Conservation (phyloP, 2,113 vertebrate species). For the Antennarius striatus region DNA sequence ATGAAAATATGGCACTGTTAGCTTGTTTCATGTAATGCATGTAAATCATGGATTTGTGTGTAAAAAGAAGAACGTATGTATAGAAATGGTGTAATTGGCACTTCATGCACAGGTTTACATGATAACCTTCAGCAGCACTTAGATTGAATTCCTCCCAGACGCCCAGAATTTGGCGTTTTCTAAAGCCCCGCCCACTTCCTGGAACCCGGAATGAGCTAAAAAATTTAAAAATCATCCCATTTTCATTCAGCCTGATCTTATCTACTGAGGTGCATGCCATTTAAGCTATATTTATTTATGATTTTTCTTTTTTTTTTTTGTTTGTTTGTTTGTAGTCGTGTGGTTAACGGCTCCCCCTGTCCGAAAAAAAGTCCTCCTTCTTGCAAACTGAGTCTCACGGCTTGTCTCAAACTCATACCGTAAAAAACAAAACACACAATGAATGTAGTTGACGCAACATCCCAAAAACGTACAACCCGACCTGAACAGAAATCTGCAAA, state of each 20-base stretch:
- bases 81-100: slow-evolving; percentile 53
- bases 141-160: slow-evolving; percentile 3
- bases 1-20: too few relatives aligned
- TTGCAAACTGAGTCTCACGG: slow-evolving; percentile 47
- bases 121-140: slow-evolving; percentile 64
- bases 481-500: slow-evolving; percentile 28
- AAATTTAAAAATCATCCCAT: neutral
- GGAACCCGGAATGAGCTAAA: too few relatives aligned
- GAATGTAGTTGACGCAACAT: slow-evolving; percentile 69
- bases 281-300: slow-evolving; percentile 61
- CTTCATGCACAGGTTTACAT: slow-evolving; percentile 54
- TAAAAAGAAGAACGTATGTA: slow-evolving; percentile 1
- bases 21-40: slow-evolving; percentile 37
- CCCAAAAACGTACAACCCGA: slow-evolving; percentile 14
- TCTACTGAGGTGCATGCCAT: slow-evolving; percentile 77
- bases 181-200: neutral
- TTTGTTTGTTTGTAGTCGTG: slow-evolving; percentile 27
- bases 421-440: slow-evolving; percentile 15
- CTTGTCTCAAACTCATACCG: neutral
- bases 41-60: slow-evolving; percentile 32
- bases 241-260: slow-evolving; percentile 40
- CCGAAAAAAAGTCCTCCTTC: slow-evolving; percentile 61
- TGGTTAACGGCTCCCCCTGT: slow-evolving; percentile 77
- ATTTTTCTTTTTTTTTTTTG: neutral
- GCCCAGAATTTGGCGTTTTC: neutral